Base-by-base conservation (phyloP, 2,113 vertebrate genomes). In the Prinia subflava region DNA sequence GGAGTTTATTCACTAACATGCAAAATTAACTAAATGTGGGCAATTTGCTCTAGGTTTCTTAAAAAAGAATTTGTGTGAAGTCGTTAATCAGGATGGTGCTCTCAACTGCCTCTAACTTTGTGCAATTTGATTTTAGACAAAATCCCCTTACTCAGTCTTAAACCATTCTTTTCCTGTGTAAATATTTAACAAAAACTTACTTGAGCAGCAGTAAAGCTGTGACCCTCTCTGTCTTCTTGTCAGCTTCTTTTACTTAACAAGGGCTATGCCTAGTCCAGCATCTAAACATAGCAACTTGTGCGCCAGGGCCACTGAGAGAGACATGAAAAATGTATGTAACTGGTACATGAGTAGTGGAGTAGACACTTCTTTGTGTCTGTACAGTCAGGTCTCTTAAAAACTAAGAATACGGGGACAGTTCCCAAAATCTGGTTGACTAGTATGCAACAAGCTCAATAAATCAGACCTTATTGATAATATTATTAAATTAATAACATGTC, bases 11-110 rank as follows among this genome's bases (percentile, higher is more conserved):
- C 64, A 50, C 81, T 77, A 42, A 14, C 37, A 30, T 83, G 70
- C 57, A 80, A 90, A 95, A 93, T 89, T 89, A 91, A 77, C 92
- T 68, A 74, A 87, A 68, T 80, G 50, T 77, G 46, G 41, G 46
- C 41, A 57, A 77, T 92, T 92, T 57, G 68, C 76, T 86, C 44
- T 49, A 28, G 33, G n/a, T 87, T 78, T 91, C 80, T 86, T 82
- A 42, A 79, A 96, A 92, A 75, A 88, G 70, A 47, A 71, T 44
- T 49, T 68, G 30, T 84, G 28, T 68, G 70, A 94, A 69, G 53
- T 60, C 1, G 1, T 92, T 93, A 56, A 81, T 87, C 69, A 64
- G 60, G 74, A 44, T 68, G 60, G 20, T 80, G 62, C 67, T 94
- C 39, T 85, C 52, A 42, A 16, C 49, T 56, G 71, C 62, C 21